Percentiles rank a stretch among this genome's conserved stretches.
Evolutionary conservation across 2,888 invertebrate genomes (phyloP).

Genomic region (Agapetus fuscipes): DNA sequence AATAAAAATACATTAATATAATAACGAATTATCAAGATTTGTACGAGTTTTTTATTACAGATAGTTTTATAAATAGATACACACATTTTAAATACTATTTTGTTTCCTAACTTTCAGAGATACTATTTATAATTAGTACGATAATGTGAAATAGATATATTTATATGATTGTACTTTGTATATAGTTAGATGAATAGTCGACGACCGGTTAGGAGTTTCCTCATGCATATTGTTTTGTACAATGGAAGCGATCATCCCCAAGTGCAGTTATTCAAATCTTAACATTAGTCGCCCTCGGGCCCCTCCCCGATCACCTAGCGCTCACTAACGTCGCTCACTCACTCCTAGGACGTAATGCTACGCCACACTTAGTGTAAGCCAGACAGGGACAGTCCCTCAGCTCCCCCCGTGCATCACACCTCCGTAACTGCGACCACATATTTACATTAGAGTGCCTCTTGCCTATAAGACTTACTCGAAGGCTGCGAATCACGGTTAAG

Average conservation of each 20-base stretch:
- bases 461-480: conserved; percentile 51
- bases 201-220: conserved; percentile 34
- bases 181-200: conserved; percentile 38
- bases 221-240: conserved; percentile 27
- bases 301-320: background rate
- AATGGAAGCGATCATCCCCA: conserved; percentile 30
- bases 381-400: conserved; percentile 20
- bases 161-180: conserved; percentile 44
- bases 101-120: conserved; percentile 52
- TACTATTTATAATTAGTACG: conserved; percentile 51
- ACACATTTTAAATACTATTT: conserved; percentile 38
- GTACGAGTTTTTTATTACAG: conserved; percentile 44
- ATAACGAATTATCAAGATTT: conserved; percentile 41
- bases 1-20: conserved; percentile 28
- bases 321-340: too few species aligned
- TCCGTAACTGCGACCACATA: conserved; percentile 52
- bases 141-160: conserved; percentile 49
- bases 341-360: background rate
- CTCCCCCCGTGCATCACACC: conserved; percentile 22
- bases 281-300: conserved; percentile 33
- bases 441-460: conserved; percentile 57
- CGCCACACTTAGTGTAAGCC: conserved; percentile 13
- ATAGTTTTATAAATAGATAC: conserved; percentile 42
- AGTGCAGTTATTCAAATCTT: conserved; percentile 52
- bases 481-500: conserved; percentile 46